phyloP scores from a whole-genome alignment of 2,113 vertebrate species.

The Riparia riparia region DNA sequence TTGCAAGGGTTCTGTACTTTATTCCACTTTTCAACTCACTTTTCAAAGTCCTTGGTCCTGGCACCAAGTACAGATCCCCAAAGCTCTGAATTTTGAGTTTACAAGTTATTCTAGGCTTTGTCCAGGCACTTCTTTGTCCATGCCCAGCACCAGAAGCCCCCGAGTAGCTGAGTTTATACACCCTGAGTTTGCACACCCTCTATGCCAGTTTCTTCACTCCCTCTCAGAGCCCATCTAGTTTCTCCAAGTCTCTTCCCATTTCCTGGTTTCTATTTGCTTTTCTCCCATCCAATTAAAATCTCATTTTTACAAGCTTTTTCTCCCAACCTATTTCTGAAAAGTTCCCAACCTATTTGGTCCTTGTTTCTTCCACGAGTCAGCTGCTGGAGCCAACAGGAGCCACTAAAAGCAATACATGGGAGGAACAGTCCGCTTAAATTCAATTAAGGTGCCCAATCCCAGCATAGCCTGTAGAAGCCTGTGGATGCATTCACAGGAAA shows the following conservation, averaged over 20 bases:
- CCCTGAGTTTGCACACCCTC: neutral
- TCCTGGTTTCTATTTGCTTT: neutral
- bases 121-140: neutral
- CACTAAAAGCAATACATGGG: neutral
- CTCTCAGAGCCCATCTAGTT: neutral
- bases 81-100: neutral
- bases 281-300: neutral
- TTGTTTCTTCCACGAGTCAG: neutral
- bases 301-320: neutral
- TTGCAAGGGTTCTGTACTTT: neutral
- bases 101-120: neutral
- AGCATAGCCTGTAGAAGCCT: neutral
- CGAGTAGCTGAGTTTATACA: rapidly evolving
- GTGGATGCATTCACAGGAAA: neutral
- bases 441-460: neutral
- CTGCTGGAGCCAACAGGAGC: neutral
- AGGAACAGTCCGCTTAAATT: neutral
- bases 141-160: neutral
- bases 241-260: neutral
- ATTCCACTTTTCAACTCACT: neutral
- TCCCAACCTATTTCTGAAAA: neutral
- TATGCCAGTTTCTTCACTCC: neutral
- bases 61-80: neutral
- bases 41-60: neutral
- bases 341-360: neutral